phyloP scores from a whole-genome alignment of 2,797 vertebrate genomes.

The Austrolebias charrua region DNA sequence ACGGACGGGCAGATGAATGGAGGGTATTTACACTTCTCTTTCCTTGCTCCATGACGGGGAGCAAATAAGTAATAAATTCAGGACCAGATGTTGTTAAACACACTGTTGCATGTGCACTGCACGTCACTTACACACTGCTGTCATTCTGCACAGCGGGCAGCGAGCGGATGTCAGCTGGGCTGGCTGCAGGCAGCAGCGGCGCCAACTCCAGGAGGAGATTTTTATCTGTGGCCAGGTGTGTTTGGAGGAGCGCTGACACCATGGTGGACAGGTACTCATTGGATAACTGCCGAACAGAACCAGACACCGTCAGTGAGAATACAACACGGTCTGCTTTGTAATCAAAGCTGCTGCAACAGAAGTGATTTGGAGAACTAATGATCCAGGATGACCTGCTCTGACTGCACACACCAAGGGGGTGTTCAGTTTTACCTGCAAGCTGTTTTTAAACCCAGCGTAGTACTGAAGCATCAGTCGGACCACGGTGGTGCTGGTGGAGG shows the following conservation, averaged over 20 bases:
- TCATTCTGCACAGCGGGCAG: conserved; percentile 70
- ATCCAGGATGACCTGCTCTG: too few relatives aligned
- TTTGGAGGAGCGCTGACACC: conserved; percentile 76
- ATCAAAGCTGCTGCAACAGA: not conserved
- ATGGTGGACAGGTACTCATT: conserved; percentile 70
- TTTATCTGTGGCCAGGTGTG: conserved; percentile 63
- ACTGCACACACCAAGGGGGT: too few relatives aligned
- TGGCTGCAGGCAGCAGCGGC: conserved; percentile 65
- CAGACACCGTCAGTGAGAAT: not conserved
- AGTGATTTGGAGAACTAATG: not conserved
- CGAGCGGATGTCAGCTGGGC: conserved; percentile 66
- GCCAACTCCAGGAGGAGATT: conserved; percentile 72
- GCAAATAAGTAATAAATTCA: too few relatives aligned
- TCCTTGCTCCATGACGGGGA: too few relatives aligned
- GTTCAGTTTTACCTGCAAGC: conserved; percentile 62
- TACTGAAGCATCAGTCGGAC: conserved; percentile 76
- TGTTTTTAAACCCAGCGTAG: conserved; percentile 66
- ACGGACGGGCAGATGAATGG: too few relatives aligned
- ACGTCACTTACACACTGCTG: conserved; percentile 55
- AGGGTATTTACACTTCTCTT: too few relatives aligned
- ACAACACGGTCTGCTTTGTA: not conserved
- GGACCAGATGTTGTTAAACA: too few relatives aligned
- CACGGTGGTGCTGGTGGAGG: conserved; percentile 62
- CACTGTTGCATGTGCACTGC: too few relatives aligned
- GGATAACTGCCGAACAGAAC: conserved; percentile 64